Conservation (phyloP, 2,113 vertebrate genomes). For the Platysternon megacephalum region DNA sequence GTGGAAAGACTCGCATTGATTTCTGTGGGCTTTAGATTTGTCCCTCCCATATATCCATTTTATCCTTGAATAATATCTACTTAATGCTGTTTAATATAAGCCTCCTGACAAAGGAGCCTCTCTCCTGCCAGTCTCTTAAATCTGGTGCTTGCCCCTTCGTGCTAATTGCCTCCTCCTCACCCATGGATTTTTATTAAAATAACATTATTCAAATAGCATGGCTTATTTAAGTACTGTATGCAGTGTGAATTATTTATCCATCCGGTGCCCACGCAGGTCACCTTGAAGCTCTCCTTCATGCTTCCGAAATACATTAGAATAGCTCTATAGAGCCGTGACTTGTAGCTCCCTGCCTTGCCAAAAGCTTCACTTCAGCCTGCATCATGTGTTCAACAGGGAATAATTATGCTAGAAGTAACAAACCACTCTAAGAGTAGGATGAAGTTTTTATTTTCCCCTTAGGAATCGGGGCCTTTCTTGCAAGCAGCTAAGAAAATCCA, state of each 20-base stretch:
- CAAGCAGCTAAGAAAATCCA: neutral
- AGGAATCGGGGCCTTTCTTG: neutral
- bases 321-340: neutral
- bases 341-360: neutral
- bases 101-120: slow-evolving; percentile 20
- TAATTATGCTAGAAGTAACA: neutral
- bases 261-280: slow-evolving; percentile 34
- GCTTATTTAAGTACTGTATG: slow-evolving; percentile 40
- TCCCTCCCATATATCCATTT: neutral
- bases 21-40: slow-evolving; percentile 16
- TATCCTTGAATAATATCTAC: neutral
- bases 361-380: neutral
- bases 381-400: neutral
- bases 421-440: neutral
- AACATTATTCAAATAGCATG: slow-evolving; percentile 54
- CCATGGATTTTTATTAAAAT: slow-evolving; percentile 41
- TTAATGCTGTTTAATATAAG: slow-evolving; percentile 39
- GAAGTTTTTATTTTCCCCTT: neutral
- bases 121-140: slow-evolving; percentile 25
- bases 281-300: slow-evolving; percentile 7
- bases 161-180: slow-evolving; percentile 33
- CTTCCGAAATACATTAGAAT: slow-evolving; percentile 39
- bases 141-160: slow-evolving; percentile 21
- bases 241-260: slow-evolving; percentile 52
- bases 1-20: neutral